Conservation (phyloP, 2,797 vertebrate species). For the Centropyge bicolor region DNA sequence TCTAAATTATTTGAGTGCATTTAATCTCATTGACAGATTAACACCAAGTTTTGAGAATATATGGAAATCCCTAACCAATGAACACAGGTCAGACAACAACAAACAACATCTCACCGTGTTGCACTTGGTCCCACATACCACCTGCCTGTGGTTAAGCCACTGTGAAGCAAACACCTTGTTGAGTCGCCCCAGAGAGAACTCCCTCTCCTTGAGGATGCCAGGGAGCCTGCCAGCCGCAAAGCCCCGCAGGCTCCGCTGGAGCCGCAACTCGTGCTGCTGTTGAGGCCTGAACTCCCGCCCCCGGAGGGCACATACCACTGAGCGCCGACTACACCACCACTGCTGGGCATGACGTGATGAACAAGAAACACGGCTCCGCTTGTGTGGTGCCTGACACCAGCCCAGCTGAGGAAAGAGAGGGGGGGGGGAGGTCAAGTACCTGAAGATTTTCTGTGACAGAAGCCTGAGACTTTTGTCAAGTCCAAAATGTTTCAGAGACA, state of each 20-base stretch:
- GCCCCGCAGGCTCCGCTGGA: conserved; percentile 90
- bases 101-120: conserved; percentile 91
- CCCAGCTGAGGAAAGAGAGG: conserved; percentile 73
- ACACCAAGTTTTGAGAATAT: not conserved
- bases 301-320: conserved; percentile 93
- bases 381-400: conserved; percentile 84
- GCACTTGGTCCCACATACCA: conserved; percentile 98
- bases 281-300: conserved; percentile 93
- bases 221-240: conserved; percentile 95
- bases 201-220: conserved; percentile 92
- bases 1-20: not conserved
- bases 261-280: conserved; percentile 88
- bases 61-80: not conserved
- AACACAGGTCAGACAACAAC: not conserved
- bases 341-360: conserved; percentile 87
- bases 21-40: not conserved
- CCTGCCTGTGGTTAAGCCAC: conserved; percentile 98
- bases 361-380: conserved; percentile 84
- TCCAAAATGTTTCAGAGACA: not conserved
- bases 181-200: conserved; percentile 94
- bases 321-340: conserved; percentile 89
- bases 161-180: conserved; percentile 99
- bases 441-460: not conserved
- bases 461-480: not conserved
- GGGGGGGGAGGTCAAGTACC: not conserved